Percentiles rank a stretch among this genome's conserved stretches.
These are phyloP conservation scores for Brevimyrus niger DNA, from an alignment of 2,113 vertebrate species.

Conservation along the genomic window DNA sequence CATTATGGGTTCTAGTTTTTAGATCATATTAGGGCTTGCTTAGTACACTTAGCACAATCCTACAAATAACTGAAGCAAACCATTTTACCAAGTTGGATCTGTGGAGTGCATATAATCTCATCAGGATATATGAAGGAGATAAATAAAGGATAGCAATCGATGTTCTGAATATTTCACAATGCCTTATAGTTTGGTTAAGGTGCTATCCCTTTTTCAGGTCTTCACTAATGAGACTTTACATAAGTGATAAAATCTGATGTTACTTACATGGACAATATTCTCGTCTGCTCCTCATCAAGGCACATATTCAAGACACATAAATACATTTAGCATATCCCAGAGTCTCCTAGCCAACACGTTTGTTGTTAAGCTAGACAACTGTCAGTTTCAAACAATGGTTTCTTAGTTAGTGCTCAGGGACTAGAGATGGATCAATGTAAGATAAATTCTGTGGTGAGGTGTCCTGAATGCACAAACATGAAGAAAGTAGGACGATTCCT, in stretches of 20 bases:
- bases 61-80: neutral
- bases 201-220: neutral
- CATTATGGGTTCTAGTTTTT: neutral
- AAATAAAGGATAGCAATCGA: neutral
- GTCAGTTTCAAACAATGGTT: neutral
- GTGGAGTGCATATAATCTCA: neutral
- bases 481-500: neutral
- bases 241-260: neutral
- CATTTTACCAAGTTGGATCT: neutral
- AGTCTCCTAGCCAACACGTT: neutral
- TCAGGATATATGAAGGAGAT: neutral
- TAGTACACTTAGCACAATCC: neutral
- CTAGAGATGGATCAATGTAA: neutral
- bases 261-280: neutral
- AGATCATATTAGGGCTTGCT: neutral
- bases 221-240: neutral
- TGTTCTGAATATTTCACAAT: neutral
- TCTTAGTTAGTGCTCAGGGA: neutral
- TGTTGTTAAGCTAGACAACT: neutral
- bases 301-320: neutral
- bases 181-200: neutral
- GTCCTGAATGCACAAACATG: neutral
- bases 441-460: neutral
- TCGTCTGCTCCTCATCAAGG: neutral
- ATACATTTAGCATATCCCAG: neutral